Conservation (phyloP, 2,888 invertebrate species). For the Synanthedon vespiformis region DNA sequence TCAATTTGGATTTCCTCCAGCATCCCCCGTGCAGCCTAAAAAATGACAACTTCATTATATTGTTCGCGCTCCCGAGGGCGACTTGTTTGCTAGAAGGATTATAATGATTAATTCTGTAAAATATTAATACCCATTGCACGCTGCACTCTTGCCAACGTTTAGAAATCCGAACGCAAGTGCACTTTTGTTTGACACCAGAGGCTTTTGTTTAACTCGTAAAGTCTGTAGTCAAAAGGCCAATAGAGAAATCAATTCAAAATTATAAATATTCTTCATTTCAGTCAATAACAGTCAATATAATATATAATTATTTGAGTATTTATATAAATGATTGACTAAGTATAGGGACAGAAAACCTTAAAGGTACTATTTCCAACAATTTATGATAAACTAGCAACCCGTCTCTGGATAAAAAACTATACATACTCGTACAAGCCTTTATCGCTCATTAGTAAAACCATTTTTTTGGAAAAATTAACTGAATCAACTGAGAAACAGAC, state of each 20-base stretch:
- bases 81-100: conserved; percentile 69
- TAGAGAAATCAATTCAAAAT: conserved; percentile 7
- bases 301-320: too few relatives aligned
- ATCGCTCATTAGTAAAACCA: too few relatives aligned
- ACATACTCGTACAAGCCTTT: too few relatives aligned
- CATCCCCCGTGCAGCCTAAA: conserved; percentile 60
- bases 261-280: too few relatives aligned
- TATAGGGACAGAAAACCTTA: too few relatives aligned
- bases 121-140: conserved; percentile 66
- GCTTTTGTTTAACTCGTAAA: conserved; percentile 10
- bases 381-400: too few relatives aligned
- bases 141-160: conserved; percentile 54
- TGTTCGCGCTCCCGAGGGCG: conserved; percentile 62
- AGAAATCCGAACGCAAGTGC: conserved; percentile 49
- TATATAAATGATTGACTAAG: too few relatives aligned
- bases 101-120: conserved; percentile 70
- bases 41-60: conserved; percentile 72
- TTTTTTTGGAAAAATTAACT: too few relatives aligned
- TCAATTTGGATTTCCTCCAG: conserved; percentile 76
- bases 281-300: too few relatives aligned
- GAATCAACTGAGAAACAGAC: too few relatives aligned
- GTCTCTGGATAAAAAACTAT: too few relatives aligned
- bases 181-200: conserved; percentile 29
- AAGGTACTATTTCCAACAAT: too few relatives aligned
- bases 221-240: conserved; percentile 15